These are phyloP conservation scores for Tridacna gigas DNA, from an alignment of 2,888 invertebrate genomes.

Conservation along the genomic window DNA sequence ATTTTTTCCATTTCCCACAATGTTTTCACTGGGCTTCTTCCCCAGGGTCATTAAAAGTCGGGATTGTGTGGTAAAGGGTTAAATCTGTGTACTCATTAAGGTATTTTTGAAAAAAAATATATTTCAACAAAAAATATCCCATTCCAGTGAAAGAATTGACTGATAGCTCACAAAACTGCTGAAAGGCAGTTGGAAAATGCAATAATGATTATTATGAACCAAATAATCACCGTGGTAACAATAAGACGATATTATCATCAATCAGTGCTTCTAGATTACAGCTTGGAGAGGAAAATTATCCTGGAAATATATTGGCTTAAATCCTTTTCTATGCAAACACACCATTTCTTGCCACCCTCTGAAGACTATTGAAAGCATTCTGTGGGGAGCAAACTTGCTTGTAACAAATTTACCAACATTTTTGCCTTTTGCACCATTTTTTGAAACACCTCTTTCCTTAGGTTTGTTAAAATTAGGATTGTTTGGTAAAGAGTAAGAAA, in stretches of 20 bases:
- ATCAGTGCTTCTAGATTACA: conserved; percentile 14
- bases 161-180: not conserved
- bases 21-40: not conserved
- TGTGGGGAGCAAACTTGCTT: no score
- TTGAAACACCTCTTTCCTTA: no score
- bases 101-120: no score
- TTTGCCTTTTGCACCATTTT: no score
- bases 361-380: not conserved
- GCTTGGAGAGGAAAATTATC: conserved; percentile 1
- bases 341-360: not conserved
- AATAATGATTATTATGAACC: conserved; percentile 9
- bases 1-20: not conserved
- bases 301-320: not conserved
- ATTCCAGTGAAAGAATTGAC: not conserved
- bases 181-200: not conserved
- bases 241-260: conserved; percentile 15
- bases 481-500: no score
- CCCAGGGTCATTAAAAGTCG: not conserved
- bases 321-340: no score
- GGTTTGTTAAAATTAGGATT: no score
- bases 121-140: no score
- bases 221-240: conserved; percentile 7
- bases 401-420: no score
- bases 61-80: not conserved
- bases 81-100: not conserved